These are phyloP conservation scores for Athetis lepigone DNA, from an alignment of 2,888 invertebrate species.

Conservation along the genomic window DNA sequence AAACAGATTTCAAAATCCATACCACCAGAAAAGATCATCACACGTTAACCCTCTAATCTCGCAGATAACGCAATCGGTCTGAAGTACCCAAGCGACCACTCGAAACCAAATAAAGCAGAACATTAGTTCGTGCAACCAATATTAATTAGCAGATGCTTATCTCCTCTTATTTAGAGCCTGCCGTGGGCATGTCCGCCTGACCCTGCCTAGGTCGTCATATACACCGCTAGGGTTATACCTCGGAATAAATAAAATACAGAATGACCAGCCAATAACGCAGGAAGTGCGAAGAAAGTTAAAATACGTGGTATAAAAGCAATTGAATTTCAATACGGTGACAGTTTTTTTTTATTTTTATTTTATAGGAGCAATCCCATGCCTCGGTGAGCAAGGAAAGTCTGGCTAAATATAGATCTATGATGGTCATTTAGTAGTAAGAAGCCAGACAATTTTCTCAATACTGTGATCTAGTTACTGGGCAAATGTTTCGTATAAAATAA, in stretches of 20 bases:
- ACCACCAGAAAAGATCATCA: slow-evolving; percentile 19
- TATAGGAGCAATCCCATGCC: too few relatives aligned
- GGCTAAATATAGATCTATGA: too few relatives aligned
- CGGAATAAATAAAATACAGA: slow-evolving; percentile 18
- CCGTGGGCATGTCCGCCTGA: slow-evolving; percentile 61
- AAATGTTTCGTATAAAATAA: too few relatives aligned
- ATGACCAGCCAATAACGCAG: neutral
- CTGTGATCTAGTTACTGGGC: too few relatives aligned
- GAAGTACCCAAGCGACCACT: slow-evolving; percentile 43
- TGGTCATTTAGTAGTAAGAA: too few relatives aligned
- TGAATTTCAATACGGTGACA: too few relatives aligned
- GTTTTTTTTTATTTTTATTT: too few relatives aligned
- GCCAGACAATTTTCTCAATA: too few relatives aligned
- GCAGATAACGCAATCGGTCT: slow-evolving; percentile 49
- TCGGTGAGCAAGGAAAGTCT: too few relatives aligned
- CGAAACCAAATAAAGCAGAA: slow-evolving; percentile 61
- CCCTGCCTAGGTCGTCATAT: slow-evolving; percentile 56
- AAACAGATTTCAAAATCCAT: neutral
- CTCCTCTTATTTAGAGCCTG: slow-evolving; percentile 67
- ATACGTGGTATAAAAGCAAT: too few relatives aligned
- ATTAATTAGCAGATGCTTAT: slow-evolving; percentile 75
- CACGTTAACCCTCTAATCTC: slow-evolving; percentile 34
- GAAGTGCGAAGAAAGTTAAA: too few relatives aligned
- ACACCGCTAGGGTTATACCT: slow-evolving; percentile 46
- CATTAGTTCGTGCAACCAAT: slow-evolving; percentile 69